Conservation (phyloP, 2,888 invertebrate genomes). For the Helicoverpa assulta region DNA sequence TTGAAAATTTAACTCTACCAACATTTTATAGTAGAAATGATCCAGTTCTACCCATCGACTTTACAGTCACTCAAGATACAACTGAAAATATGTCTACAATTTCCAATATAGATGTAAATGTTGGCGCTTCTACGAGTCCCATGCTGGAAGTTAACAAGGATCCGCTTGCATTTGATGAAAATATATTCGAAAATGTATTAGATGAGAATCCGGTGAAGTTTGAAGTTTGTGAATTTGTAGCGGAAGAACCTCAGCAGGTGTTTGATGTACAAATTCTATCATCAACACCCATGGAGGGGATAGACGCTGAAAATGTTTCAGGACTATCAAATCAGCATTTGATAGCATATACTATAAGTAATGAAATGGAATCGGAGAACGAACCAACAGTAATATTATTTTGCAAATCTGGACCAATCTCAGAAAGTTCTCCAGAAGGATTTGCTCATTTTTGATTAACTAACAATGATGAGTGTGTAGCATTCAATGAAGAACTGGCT, state of each 20-base stretch:
- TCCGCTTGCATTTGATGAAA: conserved; percentile 11
- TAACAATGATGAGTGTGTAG: conserved; percentile 17
- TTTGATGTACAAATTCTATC: neutral
- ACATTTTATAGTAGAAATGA: conserved; percentile 1
- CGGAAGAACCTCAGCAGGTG: neutral
- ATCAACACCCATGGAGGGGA: neutral
- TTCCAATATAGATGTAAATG: neutral
- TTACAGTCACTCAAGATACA: neutral
- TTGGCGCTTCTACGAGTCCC: neutral
- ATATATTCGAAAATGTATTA: conserved; percentile 10
- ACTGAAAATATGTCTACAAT: neutral
- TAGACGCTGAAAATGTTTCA: neutral
- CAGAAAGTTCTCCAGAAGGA: neutral
- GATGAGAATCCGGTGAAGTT: neutral
- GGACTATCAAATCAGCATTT: neutral
- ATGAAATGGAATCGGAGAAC: neutral
- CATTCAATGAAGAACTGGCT: conserved; percentile 12
- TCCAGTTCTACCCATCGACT: conserved; percentile 18
- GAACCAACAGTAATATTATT: neutral
- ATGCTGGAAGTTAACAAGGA: neutral
- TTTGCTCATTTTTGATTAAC: conserved; percentile 28
- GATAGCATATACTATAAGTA: neutral
- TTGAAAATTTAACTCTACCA: neutral
- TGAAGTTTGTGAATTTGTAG: neutral
- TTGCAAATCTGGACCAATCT: neutral